A percentile compares a stretch with the other conserved stretches of the same genome.
Conservation (phyloP, 2,888 invertebrate species). For the Agriopis aurantiaria region DNA sequence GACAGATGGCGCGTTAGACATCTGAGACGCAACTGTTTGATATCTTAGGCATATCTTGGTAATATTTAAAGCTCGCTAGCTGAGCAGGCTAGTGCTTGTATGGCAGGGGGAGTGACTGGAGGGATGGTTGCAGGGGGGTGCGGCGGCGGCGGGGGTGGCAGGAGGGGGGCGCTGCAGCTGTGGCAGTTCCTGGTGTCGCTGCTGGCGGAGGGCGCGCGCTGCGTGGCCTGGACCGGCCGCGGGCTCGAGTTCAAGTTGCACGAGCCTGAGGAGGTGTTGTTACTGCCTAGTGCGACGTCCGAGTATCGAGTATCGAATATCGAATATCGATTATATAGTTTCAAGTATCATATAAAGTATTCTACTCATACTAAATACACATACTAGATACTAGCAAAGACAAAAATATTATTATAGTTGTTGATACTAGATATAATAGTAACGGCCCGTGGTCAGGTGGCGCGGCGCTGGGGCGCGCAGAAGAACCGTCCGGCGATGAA, state of each 20-base stretch:
- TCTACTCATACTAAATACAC: no score
- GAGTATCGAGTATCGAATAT: no score
- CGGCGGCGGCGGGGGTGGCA: conserved; percentile 52
- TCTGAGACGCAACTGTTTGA: no score
- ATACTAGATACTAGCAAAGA: no score
- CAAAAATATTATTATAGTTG: background rate
- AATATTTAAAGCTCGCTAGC: no score
- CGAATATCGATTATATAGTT: no score
- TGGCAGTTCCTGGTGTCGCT: conserved; percentile 97
- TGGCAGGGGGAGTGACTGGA: background rate
- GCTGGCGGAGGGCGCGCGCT: conserved; percentile 91
- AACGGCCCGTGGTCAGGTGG: conserved; percentile 88
- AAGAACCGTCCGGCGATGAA: conserved; percentile 99
- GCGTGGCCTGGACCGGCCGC: conserved; percentile 97
- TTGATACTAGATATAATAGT: background rate
- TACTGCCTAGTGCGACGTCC: no score
- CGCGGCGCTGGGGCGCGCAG: conserved; percentile 97
- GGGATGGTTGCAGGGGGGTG: background rate
- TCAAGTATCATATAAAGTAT: no score
- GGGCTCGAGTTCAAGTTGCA: conserved; percentile 98
- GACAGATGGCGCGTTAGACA: no score
- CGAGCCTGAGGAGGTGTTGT: conserved; percentile 94
- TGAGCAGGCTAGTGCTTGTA: no score
- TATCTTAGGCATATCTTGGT: no score
- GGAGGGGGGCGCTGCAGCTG: conserved; percentile 95